phyloP scores from a whole-genome alignment of 2,888 invertebrate genomes.

The Amphipoea oculea region DNA sequence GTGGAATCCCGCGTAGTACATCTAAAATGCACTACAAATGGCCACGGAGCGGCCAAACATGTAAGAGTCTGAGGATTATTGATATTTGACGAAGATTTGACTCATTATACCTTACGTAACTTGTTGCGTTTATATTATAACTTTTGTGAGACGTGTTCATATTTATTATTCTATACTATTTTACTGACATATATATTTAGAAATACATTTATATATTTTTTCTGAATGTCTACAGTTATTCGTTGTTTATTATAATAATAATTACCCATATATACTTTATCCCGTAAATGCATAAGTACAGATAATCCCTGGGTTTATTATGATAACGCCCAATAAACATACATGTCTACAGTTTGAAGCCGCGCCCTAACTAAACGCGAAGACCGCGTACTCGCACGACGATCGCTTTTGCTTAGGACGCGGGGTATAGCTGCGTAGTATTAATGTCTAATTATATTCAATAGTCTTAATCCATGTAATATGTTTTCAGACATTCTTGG shows the following conservation, averaged over 20 bases:
- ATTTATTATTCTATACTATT: conserved; percentile 26
- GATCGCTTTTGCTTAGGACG: not conserved
- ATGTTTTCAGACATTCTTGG: conserved; percentile 36
- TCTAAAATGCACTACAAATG: not conserved
- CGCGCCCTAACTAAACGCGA: not conserved
- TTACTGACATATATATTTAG: conserved; percentile 13
- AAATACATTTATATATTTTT: conserved; percentile 19
- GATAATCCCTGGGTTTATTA: conserved; percentile 5
- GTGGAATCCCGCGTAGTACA: not conserved
- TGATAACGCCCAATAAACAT: conserved; percentile 3
- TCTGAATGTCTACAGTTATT: conserved; percentile 24
- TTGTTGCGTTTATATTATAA: conserved; percentile 12
- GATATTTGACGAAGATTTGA: conserved; percentile 24
- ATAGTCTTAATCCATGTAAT: conserved; percentile 19
- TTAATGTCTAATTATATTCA: conserved; percentile 23
- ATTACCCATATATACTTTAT: conserved; percentile 23
- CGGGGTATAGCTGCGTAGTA: not conserved
- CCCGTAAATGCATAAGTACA: conserved; percentile 18
- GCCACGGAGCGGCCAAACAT: not conserved
- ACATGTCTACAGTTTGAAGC: not conserved
- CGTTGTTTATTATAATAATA: conserved; percentile 48
- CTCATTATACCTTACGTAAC: not conserved
- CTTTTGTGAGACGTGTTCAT: conserved; percentile 25
- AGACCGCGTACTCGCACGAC: not conserved
- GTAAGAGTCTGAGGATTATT: conserved; percentile 1